Percentiles rank a stretch among this genome's conserved stretches.
These are phyloP conservation scores for Bombus impatiens DNA, from an alignment of 1,140 invertebrate genomes.

Conservation along the genomic window DNA sequence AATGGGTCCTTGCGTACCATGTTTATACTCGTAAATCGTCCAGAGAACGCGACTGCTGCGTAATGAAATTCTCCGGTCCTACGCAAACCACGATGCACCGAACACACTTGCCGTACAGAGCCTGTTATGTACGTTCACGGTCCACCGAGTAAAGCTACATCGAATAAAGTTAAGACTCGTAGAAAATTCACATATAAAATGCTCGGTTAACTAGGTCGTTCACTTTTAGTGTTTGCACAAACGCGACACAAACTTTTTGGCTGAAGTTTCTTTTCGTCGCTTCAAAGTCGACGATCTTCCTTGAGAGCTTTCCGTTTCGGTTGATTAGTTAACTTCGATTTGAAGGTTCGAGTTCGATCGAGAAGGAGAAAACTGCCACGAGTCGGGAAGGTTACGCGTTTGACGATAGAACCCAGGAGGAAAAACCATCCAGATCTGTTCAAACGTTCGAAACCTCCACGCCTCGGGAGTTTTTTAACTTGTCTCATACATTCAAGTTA, in stretches of 20 bases:
- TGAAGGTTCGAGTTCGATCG: not conserved
- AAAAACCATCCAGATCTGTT: not conserved
- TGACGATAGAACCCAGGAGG: not conserved
- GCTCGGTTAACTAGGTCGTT: conserved; percentile 38
- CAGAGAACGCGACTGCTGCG: conserved; percentile 35
- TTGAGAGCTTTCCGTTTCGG: not conserved
- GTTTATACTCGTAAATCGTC: conserved; percentile 49
- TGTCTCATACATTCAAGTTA: conserved; percentile 73
- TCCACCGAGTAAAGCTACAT: conserved; percentile 44
- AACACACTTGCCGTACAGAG: conserved; percentile 9
- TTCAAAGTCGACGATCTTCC: not conserved
- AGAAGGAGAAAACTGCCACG: conserved; percentile 56
- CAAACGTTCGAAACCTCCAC: conserved; percentile 69
- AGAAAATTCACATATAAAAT: conserved; percentile 72
- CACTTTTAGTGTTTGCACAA: conserved; percentile 23
- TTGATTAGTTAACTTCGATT: not conserved
- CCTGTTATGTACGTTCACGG: not conserved
- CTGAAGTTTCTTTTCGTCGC: conserved; percentile 11
- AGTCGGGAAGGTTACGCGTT: conserved; percentile 56
- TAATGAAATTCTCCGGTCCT: conserved; percentile 20
- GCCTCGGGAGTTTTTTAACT: conserved; percentile 67
- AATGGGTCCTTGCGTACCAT: not conserved
- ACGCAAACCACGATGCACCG: not conserved
- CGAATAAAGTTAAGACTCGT: conserved; percentile 55
- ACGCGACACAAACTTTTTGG: conserved; percentile 10